Conservation (phyloP, 2,113 vertebrate genomes). For the Spheniscus mendiculus region DNA sequence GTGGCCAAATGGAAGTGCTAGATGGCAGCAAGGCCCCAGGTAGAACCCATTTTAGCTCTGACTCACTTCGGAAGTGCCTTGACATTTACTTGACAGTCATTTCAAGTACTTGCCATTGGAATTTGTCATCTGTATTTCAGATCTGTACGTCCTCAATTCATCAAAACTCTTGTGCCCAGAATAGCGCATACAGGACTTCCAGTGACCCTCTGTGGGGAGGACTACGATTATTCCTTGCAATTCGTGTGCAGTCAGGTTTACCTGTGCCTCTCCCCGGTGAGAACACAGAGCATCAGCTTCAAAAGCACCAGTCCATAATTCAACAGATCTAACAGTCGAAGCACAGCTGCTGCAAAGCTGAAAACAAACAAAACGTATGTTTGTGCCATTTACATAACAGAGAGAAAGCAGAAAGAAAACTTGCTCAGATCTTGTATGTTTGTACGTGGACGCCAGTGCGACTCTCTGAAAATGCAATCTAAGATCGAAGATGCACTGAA, state of each 20-base stretch:
- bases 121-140: neutral
- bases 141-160: accelerated
- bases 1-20: neutral
- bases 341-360: accelerated
- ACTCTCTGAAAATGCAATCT: accelerated
- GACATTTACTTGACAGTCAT: no score
- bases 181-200: accelerated
- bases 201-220: accelerated
- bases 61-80: neutral
- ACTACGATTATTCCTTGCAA: accelerated
- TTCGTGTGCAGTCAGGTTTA: accelerated
- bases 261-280: accelerated
- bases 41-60: neutral
- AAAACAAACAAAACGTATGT: neutral
- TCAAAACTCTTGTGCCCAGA: neutral
- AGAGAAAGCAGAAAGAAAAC: neutral
- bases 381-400: neutral
- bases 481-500: accelerated
- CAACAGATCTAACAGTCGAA: neutral
- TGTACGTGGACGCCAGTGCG: accelerated
- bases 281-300: neutral
- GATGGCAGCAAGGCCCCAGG: no score
- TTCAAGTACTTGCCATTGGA: neutral
- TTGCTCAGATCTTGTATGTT: accelerated
- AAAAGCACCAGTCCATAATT: accelerated